Evolutionary conservation across 2,797 vertebrate genomes (phyloP).

Genomic region (Sitta carolinensis): DNA sequence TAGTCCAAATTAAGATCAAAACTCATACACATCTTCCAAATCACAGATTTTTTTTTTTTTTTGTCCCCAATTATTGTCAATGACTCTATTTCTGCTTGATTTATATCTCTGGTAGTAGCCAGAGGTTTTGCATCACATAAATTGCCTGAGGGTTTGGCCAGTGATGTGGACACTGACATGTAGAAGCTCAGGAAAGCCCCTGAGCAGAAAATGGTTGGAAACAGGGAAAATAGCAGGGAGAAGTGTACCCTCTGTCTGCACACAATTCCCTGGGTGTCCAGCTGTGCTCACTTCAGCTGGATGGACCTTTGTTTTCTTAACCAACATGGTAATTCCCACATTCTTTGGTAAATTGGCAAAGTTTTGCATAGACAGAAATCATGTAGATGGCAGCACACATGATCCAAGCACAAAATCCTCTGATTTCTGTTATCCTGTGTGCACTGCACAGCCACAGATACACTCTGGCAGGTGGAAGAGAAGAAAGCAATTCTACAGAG

Average conservation of each 20-base stretch:
- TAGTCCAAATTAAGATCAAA: constrained; percentile 47
- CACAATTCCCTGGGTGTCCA: neutral
- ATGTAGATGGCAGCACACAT: neutral
- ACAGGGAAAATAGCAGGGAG: neutral
- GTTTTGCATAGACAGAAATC: neutral
- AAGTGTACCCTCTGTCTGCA: neutral
- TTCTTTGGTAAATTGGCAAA: neutral
- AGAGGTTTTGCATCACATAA: constrained; percentile 23
- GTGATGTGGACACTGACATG: neutral
- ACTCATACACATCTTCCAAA: constrained; percentile 23
- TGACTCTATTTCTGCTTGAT: constrained; percentile 35
- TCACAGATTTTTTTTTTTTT: neutral
- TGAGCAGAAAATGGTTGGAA: neutral
- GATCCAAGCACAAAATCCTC: neutral
- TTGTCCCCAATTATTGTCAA: neutral
- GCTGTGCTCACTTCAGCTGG: neutral
- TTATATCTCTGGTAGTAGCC: neutral
- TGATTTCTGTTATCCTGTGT: neutral
- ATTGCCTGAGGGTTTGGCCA: neutral
- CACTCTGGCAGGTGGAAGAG: neutral
- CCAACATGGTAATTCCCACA: rapidly evolving
- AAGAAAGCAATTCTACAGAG: neutral
- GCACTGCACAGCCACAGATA: neutral
- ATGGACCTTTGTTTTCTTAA: neutral
- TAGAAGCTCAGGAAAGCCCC: neutral